phyloP scores from a whole-genome alignment of 2,888 invertebrate species.

The Oligia fasciuncula region DNA sequence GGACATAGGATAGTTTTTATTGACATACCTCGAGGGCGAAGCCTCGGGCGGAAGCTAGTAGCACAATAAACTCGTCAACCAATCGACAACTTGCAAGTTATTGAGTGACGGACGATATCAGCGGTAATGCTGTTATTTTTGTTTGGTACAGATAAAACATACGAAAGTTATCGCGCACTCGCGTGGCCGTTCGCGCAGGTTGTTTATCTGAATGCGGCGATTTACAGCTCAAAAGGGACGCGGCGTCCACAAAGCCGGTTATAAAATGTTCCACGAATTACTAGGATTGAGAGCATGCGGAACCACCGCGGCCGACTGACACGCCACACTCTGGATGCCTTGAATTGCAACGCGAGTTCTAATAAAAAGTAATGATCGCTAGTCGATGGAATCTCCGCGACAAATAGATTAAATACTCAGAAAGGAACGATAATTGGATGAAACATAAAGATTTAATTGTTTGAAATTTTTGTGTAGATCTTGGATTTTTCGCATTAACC shows the following conservation, averaged over 20 bases:
- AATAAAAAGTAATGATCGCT: slow-evolving; percentile 64
- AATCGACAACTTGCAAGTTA: slow-evolving; percentile 57
- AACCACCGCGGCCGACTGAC: slow-evolving; percentile 84
- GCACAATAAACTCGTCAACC: slow-evolving; percentile 18
- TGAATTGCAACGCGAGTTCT: slow-evolving; percentile 59
- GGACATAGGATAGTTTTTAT: no score
- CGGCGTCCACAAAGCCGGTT: slow-evolving; percentile 62
- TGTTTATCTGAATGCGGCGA: slow-evolving; percentile 59
- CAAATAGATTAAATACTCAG: slow-evolving; percentile 52
- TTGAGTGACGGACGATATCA: slow-evolving; percentile 52
- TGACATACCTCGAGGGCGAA: no score
- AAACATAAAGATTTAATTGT: slow-evolving; percentile 24
- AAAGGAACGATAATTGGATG: slow-evolving; percentile 47
- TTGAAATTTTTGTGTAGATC: slow-evolving; percentile 7
- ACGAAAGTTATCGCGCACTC: slow-evolving; percentile 46
- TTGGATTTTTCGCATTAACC: slow-evolving; percentile 5
- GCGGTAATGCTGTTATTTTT: slow-evolving; percentile 45
- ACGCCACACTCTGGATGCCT: slow-evolving; percentile 71
- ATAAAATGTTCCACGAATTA: slow-evolving; percentile 77
- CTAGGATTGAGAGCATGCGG: slow-evolving; percentile 82
- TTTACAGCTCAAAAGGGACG: slow-evolving; percentile 62
- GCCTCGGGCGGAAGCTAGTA: background rate
- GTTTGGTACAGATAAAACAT: slow-evolving; percentile 55
- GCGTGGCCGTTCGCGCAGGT: slow-evolving; percentile 29
- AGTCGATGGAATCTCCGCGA: slow-evolving; percentile 52